Percentiles rank a stretch among this genome's conserved stretches.
These are phyloP conservation scores for Zaprionus vittiger DNA, from an alignment of 1,140 invertebrate species.

Conservation along the genomic window DNA sequence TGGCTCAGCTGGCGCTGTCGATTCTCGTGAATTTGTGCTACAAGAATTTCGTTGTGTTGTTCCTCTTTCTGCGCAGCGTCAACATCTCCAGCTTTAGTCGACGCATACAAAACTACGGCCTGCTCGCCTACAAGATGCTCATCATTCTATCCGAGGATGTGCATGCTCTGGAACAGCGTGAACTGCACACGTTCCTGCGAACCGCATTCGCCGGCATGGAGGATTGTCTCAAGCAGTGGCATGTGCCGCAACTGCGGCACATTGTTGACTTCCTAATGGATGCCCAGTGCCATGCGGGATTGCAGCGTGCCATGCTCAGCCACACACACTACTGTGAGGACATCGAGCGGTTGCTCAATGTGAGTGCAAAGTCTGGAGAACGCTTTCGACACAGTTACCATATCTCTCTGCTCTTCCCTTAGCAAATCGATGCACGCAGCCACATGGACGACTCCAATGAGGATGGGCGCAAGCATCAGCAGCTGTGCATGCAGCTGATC, in stretches of 20 bases:
- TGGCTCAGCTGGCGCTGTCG: conserved; percentile 85
- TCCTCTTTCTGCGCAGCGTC: conserved; percentile 85
- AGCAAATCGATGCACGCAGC: conserved; percentile 66
- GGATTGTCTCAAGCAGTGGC: conserved; percentile 84
- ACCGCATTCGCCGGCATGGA: conserved; percentile 84
- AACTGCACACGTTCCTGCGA: conserved; percentile 84
- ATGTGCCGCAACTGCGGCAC: conserved; percentile 85
- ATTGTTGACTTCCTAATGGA: conserved; percentile 86
- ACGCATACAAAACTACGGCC: conserved; percentile 81
- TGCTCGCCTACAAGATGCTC: conserved; percentile 86
- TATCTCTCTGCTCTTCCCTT: not conserved
- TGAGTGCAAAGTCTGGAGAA: conserved; percentile 37
- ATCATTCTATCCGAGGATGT: conserved; percentile 86
- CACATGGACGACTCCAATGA: conserved; percentile 74
- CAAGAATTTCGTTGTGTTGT: conserved; percentile 86
- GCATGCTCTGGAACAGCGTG: conserved; percentile 74
- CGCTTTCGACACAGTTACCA: not conserved
- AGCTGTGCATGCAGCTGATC: conserved; percentile 66
- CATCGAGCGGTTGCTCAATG: conserved; percentile 71
- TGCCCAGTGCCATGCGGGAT: conserved; percentile 59
- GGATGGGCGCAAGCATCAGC: conserved; percentile 83
- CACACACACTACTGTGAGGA: conserved; percentile 72
- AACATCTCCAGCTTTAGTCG: conserved; percentile 84
- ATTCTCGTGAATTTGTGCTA: conserved; percentile 87
- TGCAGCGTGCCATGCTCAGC: conserved; percentile 70